Base-by-base conservation (phyloP, 1,140 invertebrate species). In the Drosophila littoralis region DNA sequence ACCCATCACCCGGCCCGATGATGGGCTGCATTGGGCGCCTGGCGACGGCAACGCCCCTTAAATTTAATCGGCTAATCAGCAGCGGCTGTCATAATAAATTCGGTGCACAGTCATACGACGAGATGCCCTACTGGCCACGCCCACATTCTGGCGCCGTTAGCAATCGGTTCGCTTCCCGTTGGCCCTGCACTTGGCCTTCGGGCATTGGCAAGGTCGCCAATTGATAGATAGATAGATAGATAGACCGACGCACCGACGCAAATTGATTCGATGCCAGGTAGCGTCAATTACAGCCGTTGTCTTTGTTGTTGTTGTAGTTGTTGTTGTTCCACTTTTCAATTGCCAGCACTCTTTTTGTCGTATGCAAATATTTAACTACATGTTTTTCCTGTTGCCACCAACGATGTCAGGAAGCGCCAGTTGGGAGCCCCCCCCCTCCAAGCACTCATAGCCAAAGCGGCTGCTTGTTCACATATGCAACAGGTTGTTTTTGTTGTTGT, bases 261-360 rank as follows among this genome's bases (percentile, higher is more conserved):
- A 85, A 84, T 84, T 81, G 75, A 81, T 81, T 69, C 60, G 32
- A 46, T 80, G 77, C 81, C 81, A 85, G 77, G 66, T 45, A 55
- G 42, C 36, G n/a, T 38, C 13, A 38, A 61, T 46, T 66, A 42
- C 40, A 17, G 32, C 35, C n/a, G 5, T 36, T 55, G 17, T 55
- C 22, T 9, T 28, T 0, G 60, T 42, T 63, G 13, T 58, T 10
- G 32, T 22, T 61, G 58, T 60, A 54, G 13, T 54, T 57, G 42
- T 38, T 48, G 28, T 38, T 58, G 50, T 40, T 46, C 43, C 35
- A 40, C 33, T 60, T 45, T 33, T 28, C 9, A 55, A 51, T 59
- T 40, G 6, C 13, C 12, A 15, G 9, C 12, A 42, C 42, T 45
- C 43, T 33, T 17, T 50, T 54, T 45, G 50, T 13, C 65, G n/a